Evolutionary conservation across 2,888 invertebrate genomes (phyloP).

Genomic region (Helicoverpa assulta): DNA sequence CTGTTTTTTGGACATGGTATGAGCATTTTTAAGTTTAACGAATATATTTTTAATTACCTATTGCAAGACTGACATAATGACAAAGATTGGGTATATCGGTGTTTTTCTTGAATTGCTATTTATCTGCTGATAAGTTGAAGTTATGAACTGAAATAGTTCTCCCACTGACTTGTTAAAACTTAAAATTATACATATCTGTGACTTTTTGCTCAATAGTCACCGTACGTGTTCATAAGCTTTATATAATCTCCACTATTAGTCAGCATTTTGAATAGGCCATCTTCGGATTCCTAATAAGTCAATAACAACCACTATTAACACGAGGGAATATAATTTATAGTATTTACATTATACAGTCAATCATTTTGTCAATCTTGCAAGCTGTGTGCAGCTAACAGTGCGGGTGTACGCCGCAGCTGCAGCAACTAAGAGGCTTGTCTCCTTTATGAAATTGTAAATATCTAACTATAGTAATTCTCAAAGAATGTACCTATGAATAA

Average conservation of each 20-base stretch:
- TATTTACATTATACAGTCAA: neutral
- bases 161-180: no score
- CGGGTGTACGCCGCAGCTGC: constrained; percentile 1
- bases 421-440: constrained; percentile 45
- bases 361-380: constrained; percentile 55
- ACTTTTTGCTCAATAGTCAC: constrained; percentile 29
- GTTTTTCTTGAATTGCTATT: neutral
- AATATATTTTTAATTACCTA: constrained; percentile 23
- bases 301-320: neutral
- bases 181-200: constrained; percentile 35
- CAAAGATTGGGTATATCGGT: neutral
- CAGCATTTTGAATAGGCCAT: neutral
- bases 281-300: neutral
- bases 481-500: constrained; percentile 30
- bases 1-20: constrained; percentile 29
- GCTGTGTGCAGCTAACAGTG: constrained; percentile 23
- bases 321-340: neutral
- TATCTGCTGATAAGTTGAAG: neutral
- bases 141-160: no score
- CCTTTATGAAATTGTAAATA: constrained; percentile 49
- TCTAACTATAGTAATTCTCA: constrained; percentile 17
- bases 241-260: neutral
- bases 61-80: constrained; percentile 54
- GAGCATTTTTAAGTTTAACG: constrained; percentile 48
- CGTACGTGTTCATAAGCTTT: constrained; percentile 30